Evolutionary conservation across 2,888 invertebrate genomes (phyloP).

Genomic region (Eilema depressum): DNA sequence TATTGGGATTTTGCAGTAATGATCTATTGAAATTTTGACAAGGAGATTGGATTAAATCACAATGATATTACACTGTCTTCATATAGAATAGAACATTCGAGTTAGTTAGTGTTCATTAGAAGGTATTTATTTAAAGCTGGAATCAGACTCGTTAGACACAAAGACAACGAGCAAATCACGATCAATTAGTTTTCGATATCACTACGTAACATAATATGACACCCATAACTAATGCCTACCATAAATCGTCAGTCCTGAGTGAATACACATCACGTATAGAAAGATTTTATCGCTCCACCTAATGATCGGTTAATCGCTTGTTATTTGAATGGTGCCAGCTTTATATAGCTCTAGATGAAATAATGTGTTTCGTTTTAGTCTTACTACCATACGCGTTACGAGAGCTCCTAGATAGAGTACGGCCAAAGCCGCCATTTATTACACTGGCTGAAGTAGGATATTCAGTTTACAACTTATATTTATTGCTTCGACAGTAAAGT

Average conservation of each 20-base stretch:
- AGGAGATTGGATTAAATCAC: not conserved
- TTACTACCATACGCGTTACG: slow-evolving; percentile 18
- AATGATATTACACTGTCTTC: not conserved
- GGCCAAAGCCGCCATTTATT: slow-evolving; percentile 30
- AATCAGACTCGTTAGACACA: not conserved
- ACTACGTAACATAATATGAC: slow-evolving; percentile 19
- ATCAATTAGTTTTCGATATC: slow-evolving; percentile 34
- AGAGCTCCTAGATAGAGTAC: slow-evolving; percentile 11
- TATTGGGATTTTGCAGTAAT: not conserved
- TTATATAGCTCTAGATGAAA: slow-evolving; percentile 52
- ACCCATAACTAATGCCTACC: slow-evolving; percentile 10
- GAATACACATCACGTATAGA: slow-evolving; percentile 40
- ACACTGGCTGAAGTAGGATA: slow-evolving; percentile 31
- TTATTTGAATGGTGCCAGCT: slow-evolving; percentile 53
- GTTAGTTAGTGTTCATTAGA: slow-evolving; percentile 40
- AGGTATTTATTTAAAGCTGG: slow-evolving; percentile 47
- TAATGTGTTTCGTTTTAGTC: slow-evolving; percentile 51
- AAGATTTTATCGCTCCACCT: slow-evolving; percentile 48
- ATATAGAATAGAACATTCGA: not conserved
- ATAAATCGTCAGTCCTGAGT: slow-evolving; percentile 30
- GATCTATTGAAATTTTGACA: slow-evolving; percentile 16
- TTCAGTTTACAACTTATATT: slow-evolving; percentile 38
- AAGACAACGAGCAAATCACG: slow-evolving; percentile 35
- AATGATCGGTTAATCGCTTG: slow-evolving; percentile 57
- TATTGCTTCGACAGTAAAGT: slow-evolving; percentile 42